Base-by-base conservation (phyloP, 2,797 vertebrate species). In the Acestrorhynchus altus region DNA sequence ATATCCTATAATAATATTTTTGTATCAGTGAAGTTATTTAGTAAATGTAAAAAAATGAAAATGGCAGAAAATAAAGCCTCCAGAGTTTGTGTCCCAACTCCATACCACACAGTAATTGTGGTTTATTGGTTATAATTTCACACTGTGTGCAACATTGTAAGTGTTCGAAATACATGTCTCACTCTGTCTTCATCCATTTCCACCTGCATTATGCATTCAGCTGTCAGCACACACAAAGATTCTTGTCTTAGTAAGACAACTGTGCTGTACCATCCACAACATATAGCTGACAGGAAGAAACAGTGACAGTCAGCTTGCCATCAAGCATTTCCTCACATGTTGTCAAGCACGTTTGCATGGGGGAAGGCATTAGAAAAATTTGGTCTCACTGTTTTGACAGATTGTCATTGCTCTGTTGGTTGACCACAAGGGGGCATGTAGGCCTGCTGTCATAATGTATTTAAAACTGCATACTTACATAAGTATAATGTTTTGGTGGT, bases 191-290 rank as follows among this genome's bases (percentile, higher is more conserved):
- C 42, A 49, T 61, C 26, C 26, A 20, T 73, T 61, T 73, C 56
- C 42, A 61, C 56, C 56, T 60, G 57, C 44, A 60, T 73, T 47
- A 61, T 49, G 57, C 56, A 73, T 73, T 60, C 26, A 61, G 71
- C 47, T 69, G 67, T 69, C 67, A 73, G 44, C 24, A 26, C 9
- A 15, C n/a, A 51, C 47, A 52, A 44, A 71, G 57, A 42, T 35
- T n/a, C 22, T 28, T 49, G 13, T 72, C 76, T 24, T 57, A 54
- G 39, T 66, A 61, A 73, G 56, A 61, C 57, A 61, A 39, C 71
- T 49, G 28, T 73, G 42, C 56, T 35, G 26, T 35, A 49, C 22
- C 71, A 47, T 61, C 56, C 24, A 31, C 47, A 60, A 31, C 57
- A 73, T 26, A 57, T 57, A 61, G 71, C 56, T 61, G 67, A 72